These are phyloP conservation scores for Lasiurus borealis DNA, from an alignment of 2,113 vertebrate species.

Conservation along the genomic window DNA sequence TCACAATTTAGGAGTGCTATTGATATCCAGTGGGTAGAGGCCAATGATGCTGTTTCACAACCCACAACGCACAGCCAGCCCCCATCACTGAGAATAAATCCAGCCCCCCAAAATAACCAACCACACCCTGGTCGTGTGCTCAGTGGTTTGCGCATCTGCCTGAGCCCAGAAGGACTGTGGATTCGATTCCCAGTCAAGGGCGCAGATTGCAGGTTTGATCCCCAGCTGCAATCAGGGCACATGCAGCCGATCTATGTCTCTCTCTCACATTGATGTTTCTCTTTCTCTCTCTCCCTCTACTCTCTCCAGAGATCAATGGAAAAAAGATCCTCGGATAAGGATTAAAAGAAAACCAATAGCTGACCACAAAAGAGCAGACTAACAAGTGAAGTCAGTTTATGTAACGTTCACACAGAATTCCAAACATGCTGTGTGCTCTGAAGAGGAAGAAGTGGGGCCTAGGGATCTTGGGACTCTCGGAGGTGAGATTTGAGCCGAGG, in stretches of 20 bases:
- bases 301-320: too few relatives aligned
- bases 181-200: too few relatives aligned
- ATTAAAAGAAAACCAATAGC: neutral
- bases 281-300: too few relatives aligned
- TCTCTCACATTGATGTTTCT: too few relatives aligned
- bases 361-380: neutral
- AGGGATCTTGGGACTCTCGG: neutral
- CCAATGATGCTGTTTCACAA: neutral
- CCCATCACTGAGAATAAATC: neutral
- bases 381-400: accelerated
- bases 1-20: neutral
- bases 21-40: neutral
- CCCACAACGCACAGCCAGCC: neutral
- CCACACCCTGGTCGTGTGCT: too few relatives aligned
- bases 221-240: too few relatives aligned
- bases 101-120: neutral
- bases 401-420: neutral
- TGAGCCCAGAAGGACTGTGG: too few relatives aligned
- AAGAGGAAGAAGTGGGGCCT: neutral
- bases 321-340: too few relatives aligned
- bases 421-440: neutral
- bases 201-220: too few relatives aligned
- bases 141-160: too few relatives aligned
- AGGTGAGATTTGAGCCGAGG: neutral
- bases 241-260: too few relatives aligned